These are phyloP conservation scores for Bradypodion ventrale DNA, from an alignment of 2,797 vertebrate genomes.

Conservation along the genomic window DNA sequence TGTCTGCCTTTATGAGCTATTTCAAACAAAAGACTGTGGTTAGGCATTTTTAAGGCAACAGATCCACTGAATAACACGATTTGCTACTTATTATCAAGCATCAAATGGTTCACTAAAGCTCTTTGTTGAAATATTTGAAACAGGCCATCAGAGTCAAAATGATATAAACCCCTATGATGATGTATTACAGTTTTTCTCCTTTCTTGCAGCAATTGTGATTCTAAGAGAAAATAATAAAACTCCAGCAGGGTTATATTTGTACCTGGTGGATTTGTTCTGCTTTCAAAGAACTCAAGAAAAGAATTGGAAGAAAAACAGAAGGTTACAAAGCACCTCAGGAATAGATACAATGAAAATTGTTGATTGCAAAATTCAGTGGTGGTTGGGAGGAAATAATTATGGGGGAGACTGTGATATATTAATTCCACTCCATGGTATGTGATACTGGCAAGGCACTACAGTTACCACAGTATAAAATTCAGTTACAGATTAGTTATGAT, in stretches of 20 bases:
- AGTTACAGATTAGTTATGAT: neutral
- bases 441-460: neutral
- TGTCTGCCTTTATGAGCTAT: neutral
- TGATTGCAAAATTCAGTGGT: constrained; percentile 51
- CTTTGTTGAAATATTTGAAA: constrained; percentile 57
- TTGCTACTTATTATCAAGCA: constrained; percentile 51
- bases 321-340: constrained; percentile 50
- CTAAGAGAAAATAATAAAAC: constrained; percentile 45
- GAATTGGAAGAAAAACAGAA: constrained; percentile 46
- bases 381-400: constrained; percentile 46
- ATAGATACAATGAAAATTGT: constrained; percentile 31
- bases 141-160: constrained; percentile 45
- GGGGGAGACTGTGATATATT: neutral
- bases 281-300: constrained; percentile 58
- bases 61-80: constrained; percentile 23
- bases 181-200: constrained; percentile 57
- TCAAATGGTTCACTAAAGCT: constrained; percentile 53
- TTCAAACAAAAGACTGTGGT: constrained; percentile 36
- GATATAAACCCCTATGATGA: constrained; percentile 41
- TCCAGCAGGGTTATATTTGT: constrained; percentile 62
- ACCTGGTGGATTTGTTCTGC: constrained; percentile 57
- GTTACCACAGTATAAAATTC: constrained; percentile 15
- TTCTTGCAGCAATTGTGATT: constrained; percentile 21
- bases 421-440: neutral
- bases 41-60: constrained; percentile 41